Conservation (phyloP, 2,113 vertebrate species). For the Eptesicus fuscus region DNA sequence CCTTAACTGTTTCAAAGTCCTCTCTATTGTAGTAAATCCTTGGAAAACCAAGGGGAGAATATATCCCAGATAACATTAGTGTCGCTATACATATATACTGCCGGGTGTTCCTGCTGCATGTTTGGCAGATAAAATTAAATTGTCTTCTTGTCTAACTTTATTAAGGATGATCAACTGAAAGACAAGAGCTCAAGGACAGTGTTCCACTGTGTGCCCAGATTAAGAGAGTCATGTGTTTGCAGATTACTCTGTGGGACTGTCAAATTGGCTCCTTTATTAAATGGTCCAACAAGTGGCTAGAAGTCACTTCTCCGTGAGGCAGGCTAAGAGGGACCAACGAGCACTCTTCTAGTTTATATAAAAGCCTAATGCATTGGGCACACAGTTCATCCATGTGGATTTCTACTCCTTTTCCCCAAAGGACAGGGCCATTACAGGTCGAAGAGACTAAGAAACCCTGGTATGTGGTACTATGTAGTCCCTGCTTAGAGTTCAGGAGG, state of each 20-base stretch:
- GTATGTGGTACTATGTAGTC: not conserved
- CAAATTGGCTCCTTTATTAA: not conserved
- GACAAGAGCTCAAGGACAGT: not conserved
- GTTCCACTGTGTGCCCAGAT: not conserved
- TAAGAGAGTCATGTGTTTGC: not conserved
- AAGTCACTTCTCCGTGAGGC: not conserved
- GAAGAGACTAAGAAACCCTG: not conserved
- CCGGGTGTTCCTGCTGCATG: not conserved
- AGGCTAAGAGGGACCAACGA: not conserved
- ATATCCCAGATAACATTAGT: not conserved
- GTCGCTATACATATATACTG: not conserved
- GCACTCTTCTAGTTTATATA: not conserved
- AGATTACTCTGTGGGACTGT: not conserved
- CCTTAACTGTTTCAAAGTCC: not conserved
- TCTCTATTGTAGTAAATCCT: not conserved
- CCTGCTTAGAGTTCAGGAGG: not conserved
- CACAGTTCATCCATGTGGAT: not conserved
- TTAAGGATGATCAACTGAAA: slow-evolving; percentile 8
- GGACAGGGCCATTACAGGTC: not conserved
- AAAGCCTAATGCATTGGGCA: not conserved
- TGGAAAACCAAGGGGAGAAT: not conserved
- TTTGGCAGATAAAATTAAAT: slow-evolving; percentile 36
- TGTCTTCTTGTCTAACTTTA: slow-evolving; percentile 29
- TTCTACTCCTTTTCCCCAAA: not conserved
- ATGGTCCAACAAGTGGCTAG: not conserved